Evolutionary conservation across 2,113 vertebrate genomes (phyloP), one percentile per base, ranked within the genome.

Genomic region (Brachyistius frenatus): DNA sequence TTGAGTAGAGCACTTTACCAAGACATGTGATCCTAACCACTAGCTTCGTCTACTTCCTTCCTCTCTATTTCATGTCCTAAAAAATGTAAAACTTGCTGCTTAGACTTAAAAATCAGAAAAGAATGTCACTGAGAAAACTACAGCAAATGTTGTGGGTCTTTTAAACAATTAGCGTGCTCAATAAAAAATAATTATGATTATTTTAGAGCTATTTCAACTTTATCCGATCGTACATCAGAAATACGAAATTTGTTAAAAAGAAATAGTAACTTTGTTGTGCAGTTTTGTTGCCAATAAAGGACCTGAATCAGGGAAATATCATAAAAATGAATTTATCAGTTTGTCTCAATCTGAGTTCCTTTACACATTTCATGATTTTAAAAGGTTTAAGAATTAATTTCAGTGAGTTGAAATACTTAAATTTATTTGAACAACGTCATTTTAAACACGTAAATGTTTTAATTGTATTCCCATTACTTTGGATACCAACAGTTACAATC

Each of bases 11-110:
- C 52, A 39, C 5, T 62, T 68, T 6, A 54, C 33, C 7, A 55
- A 66, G 82, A 46, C 73, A 67, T 87, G 80, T 60, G 56, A 80
- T 80, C 11, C n/a, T 55, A 83, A 88, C 90, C 82, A 87, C 84
- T n/a, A 11, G 80, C 41, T 32, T 1, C 7, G 63, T 66, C 31
- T 9, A 74, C 83, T 85, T 87, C 79, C 75, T 80, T 80, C 73
- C 64, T 55, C 15, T 60, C 3, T n/a, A n/a, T 37, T 49, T 76
- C n/a, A 1, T 1, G 1, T 10, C 5, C 68, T 10, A 75, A 62
- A 76, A 55, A 52, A 53, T 11, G 0, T 33, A 41, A 53, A 83
- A 15, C 11, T 47, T 55, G 0, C 41, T 39, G 30, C 4, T 2
- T 1, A 46, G 0, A 63, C 7, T 5, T 67, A 5, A 1, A 54